Evolutionary conservation across 2,888 invertebrate genomes (phyloP).

Genomic region (Diarsia mendica): DNA sequence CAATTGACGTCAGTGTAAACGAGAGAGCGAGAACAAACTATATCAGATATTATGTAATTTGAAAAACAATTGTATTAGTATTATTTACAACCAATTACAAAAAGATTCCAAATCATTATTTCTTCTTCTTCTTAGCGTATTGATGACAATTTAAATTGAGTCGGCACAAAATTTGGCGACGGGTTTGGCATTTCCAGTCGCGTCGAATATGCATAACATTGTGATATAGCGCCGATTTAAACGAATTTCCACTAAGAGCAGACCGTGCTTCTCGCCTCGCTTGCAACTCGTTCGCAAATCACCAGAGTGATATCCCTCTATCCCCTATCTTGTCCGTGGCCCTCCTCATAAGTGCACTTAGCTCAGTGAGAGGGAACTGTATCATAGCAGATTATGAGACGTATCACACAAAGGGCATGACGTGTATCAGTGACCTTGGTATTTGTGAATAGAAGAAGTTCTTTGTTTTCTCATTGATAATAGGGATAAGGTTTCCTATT

Average conservation of each 20-base stretch:
- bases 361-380: slow-evolving; percentile 7
- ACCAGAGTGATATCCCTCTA: neutral
- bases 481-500: neutral
- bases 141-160: too few relatives aligned
- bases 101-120: neutral
- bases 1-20: too few relatives aligned
- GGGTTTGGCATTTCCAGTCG: too few relatives aligned
- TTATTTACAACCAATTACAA: neutral
- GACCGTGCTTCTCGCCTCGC: neutral
- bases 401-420: slow-evolving; percentile 1
- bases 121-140: too few relatives aligned
- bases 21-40: too few relatives aligned
- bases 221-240: neutral
- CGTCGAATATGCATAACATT: neutral
- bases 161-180: too few relatives aligned
- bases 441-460: neutral
- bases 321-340: neutral
- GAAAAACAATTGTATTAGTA: too few relatives aligned
- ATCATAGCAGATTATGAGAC: slow-evolving; percentile 15
- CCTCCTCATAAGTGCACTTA: slow-evolving; percentile 26
- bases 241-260: neutral
- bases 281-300: neutral
- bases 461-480: neutral
- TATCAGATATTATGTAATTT: too few relatives aligned
- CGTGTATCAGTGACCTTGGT: slow-evolving; percentile 2